phyloP scores from a whole-genome alignment of 1,140 invertebrate genomes.

The Caerostris darwini region DNA sequence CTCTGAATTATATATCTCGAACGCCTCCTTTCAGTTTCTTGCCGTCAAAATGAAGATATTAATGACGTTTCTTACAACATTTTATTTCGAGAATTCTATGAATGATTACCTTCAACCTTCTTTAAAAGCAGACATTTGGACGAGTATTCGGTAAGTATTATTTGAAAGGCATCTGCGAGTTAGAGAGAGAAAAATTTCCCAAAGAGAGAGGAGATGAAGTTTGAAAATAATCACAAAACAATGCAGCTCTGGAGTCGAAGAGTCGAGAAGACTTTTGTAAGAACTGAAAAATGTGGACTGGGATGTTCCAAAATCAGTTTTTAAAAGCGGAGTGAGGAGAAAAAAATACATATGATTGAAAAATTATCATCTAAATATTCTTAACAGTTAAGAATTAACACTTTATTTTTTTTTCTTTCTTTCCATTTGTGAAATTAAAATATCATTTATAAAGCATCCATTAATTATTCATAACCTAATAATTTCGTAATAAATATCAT shows the following conservation, averaged over 20 bases:
- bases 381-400: too few species aligned
- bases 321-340: too few species aligned
- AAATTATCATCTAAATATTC: too few species aligned
- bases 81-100: constrained; percentile 44
- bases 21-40: constrained; percentile 51
- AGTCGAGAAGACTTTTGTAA: background rate
- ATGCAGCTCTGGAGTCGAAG: background rate
- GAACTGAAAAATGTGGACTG: too few species aligned
- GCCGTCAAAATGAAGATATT: constrained; percentile 66
- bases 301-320: too few species aligned
- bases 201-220: background rate
- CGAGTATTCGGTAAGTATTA: background rate
- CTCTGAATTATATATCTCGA: constrained; percentile 66
- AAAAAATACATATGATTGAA: too few species aligned
- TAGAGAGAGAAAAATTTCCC: background rate
- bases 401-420: too few species aligned
- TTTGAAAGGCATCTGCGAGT: background rate
- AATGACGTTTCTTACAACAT: constrained; percentile 51
- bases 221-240: constrained; percentile 6
- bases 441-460: too few species aligned
- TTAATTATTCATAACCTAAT: too few species aligned
- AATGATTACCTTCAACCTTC: constrained; percentile 52
- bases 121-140: background rate
- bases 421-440: too few species aligned
- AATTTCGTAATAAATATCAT: too few species aligned